Conservation (phyloP, 2,888 invertebrate genomes). For the Ochlodes sylvanus region DNA sequence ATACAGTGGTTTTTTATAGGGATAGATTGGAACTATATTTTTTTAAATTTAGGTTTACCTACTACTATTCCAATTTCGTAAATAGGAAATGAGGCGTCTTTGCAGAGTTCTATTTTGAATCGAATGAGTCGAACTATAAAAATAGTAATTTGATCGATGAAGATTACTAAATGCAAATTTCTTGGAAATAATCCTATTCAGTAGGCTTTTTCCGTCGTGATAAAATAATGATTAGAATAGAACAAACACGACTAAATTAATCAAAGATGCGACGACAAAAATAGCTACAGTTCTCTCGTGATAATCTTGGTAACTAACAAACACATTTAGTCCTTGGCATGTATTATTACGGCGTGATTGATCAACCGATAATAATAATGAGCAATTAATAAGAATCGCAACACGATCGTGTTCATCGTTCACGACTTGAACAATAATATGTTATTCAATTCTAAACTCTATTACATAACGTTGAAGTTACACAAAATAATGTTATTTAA, state of each 20-base stretch:
- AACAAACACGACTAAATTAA: neutral
- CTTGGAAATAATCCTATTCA: too few relatives aligned
- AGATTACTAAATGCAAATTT: too few relatives aligned
- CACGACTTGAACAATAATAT: constrained; percentile 10
- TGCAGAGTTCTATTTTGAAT: too few relatives aligned
- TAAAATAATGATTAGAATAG: neutral
- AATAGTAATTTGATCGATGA: too few relatives aligned
- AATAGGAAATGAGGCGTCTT: too few relatives aligned
- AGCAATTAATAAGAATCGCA: constrained; percentile 40
- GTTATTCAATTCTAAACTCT: constrained; percentile 3
- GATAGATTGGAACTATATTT: too few relatives aligned
- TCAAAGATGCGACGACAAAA: neutral
- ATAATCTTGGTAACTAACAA: constrained; percentile 10
- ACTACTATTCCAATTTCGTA: too few relatives aligned
- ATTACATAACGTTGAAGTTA: neutral
- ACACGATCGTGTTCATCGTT: constrained; percentile 9
- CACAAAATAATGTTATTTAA: neutral
- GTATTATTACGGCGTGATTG: constrained; percentile 39
- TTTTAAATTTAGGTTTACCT: too few relatives aligned
- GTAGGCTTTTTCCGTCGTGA: neutral
- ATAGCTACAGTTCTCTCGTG: neutral
- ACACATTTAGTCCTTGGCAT: constrained; percentile 31
- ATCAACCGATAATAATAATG: constrained; percentile 40
- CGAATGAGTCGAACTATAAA: too few relatives aligned
- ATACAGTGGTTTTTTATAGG: too few relatives aligned